Evolutionary conservation across 2,888 invertebrate species (phyloP).

Genomic region (Aphrophora alni): DNA sequence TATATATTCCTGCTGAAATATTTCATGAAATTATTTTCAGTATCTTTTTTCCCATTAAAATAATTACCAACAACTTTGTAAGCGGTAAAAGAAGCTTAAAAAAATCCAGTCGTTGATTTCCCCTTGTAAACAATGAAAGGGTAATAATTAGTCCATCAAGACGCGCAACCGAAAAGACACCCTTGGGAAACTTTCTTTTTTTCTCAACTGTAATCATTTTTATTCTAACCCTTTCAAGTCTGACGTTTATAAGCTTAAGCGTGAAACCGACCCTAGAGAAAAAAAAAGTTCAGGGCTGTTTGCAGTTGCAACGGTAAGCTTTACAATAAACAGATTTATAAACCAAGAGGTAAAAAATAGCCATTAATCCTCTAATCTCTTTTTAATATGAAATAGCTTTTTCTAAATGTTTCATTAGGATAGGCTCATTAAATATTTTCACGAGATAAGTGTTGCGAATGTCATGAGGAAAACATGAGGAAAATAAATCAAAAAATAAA

Average conservation of each 20-base stretch:
- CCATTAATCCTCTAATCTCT: not conserved
- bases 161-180: not conserved
- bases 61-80: not conserved
- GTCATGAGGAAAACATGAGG: no score
- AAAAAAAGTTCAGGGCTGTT: not conserved
- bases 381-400: not conserved
- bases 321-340: not conserved
- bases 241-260: not conserved
- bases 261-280: not conserved
- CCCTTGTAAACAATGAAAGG: not conserved
- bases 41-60: not conserved
- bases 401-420: no score
- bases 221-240: conserved; percentile 5
- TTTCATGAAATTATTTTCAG: not conserved
- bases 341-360: not conserved
- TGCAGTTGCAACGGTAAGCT: not conserved
- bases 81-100: not conserved
- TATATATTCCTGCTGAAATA: no score
- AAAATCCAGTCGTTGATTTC: not conserved
- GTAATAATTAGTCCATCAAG: conserved; percentile 3
- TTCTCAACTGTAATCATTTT: not conserved
- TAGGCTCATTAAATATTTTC: no score
- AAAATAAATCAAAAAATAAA: no score
- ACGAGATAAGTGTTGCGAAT: no score
- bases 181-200: not conserved